A percentile compares a stretch with the other conserved stretches of the same genome.
These are phyloP conservation scores for Probosciger aterrimus DNA, from an alignment of 2,113 vertebrate species.

Conservation along the genomic window DNA sequence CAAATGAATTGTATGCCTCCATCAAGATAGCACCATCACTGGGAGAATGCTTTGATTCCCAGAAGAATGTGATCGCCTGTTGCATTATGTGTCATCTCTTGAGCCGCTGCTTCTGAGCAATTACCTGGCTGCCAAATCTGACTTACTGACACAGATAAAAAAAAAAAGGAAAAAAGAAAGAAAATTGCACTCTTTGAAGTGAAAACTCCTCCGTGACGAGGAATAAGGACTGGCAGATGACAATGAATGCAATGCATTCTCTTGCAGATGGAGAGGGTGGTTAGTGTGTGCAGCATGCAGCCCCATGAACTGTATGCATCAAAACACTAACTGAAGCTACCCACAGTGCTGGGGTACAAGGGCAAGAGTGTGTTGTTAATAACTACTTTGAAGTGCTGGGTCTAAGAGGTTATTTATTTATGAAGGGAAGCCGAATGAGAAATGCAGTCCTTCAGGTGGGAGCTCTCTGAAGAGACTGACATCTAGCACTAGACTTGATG, in stretches of 20 bases:
- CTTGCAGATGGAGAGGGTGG: not conserved
- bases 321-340: not conserved
- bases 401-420: not conserved
- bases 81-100: not conserved
- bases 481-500: not conserved
- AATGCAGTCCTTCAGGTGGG: not conserved
- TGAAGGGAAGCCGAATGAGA: not conserved
- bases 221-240: not conserved
- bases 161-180: not conserved
- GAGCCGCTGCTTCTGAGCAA: not conserved
- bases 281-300: not conserved
- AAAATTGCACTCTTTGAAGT: not conserved
- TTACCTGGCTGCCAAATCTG: not conserved
- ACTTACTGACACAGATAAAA: not conserved
- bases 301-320: not conserved
- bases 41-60: conserved; percentile 17
- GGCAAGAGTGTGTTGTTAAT: not conserved
- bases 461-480: not conserved
- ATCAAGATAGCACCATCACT: not conserved
- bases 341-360: not conserved
- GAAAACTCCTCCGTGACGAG: not conserved
- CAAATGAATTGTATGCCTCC: not conserved
- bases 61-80: not conserved
- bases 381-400: not conserved
- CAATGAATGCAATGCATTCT: not conserved